Conservation (phyloP, 2,113 vertebrate species). For the human (Homo sapiens) region DNA sequence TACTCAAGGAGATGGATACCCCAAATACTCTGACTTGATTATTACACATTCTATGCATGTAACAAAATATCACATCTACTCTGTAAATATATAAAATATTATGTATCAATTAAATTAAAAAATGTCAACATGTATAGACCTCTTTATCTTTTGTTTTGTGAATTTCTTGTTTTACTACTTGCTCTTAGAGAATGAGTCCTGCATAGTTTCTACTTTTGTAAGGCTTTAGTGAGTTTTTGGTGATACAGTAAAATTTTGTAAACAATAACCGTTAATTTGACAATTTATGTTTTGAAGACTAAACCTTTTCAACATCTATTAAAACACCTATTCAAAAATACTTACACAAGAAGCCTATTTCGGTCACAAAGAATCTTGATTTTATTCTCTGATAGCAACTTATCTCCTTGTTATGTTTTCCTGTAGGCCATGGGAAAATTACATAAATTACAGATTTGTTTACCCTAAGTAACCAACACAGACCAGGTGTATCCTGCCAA, state of each 20-base stretch:
- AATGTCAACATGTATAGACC: not conserved
- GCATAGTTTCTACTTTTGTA: not conserved
- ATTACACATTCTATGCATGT: no score
- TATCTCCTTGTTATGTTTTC: not conserved
- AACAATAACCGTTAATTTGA: conserved; percentile 1
- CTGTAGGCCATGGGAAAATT: not conserved
- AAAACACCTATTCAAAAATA: conserved; percentile 14
- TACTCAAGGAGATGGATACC: no score
- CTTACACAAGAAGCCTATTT: not conserved
- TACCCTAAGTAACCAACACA: not conserved
- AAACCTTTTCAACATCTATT: not conserved
- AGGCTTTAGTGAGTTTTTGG: not conserved
- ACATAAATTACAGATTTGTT: conserved; percentile 18
- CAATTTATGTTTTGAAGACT: not conserved
- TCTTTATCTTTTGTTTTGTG: not conserved
- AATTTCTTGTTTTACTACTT: not conserved
- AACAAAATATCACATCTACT: no score
- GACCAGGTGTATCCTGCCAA: not conserved
- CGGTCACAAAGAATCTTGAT: not conserved
- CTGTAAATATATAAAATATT: no score
- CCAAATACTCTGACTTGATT: no score
- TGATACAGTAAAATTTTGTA: conserved; percentile 23
- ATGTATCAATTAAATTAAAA: no score
- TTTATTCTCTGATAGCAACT: conserved; percentile 3
- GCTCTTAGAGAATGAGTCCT: not conserved